A percentile compares a stretch with the other conserved stretches of the same genome.
Conservation (phyloP, 2,888 invertebrate genomes). For the Drosophila kokeensis region DNA sequence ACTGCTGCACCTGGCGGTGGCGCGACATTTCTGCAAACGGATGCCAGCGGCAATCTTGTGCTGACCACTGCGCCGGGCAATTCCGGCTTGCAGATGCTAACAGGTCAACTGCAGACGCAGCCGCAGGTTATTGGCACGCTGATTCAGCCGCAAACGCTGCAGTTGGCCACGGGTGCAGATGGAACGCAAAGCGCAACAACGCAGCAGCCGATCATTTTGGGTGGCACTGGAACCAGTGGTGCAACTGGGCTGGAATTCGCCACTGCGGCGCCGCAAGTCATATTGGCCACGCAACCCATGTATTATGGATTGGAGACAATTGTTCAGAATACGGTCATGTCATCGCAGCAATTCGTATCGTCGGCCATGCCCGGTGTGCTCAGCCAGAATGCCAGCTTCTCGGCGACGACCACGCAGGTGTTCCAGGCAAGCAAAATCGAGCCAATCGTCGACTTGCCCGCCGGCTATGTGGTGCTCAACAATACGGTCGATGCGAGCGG, state of each 20-base stretch:
- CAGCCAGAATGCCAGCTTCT: slow-evolving; percentile 93
- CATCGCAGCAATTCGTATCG: slow-evolving; percentile 94
- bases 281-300: slow-evolving; percentile 89
- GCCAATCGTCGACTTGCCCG: slow-evolving; percentile 91
- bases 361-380: slow-evolving; percentile 92
- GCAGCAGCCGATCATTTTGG: slow-evolving; percentile 78
- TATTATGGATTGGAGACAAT: slow-evolving; percentile 94
- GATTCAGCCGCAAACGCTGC: slow-evolving; percentile 88
- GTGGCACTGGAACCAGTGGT: slow-evolving; percentile 48
- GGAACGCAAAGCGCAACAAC: slow-evolving; percentile 40
- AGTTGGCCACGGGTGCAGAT: slow-evolving; percentile 85
- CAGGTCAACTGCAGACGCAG: slow-evolving; percentile 86
- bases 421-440: slow-evolving; percentile 93
- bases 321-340: slow-evolving; percentile 95
- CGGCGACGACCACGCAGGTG: slow-evolving; percentile 90
- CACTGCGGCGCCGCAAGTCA: slow-evolving; percentile 85
- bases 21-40: slow-evolving; percentile 87
- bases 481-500: slow-evolving; percentile 85
- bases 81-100: slow-evolving; percentile 87
- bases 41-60: slow-evolving; percentile 87
- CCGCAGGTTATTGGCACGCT: slow-evolving; percentile 88
- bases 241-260: slow-evolving; percentile 76
- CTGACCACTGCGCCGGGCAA: slow-evolving; percentile 86
- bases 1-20: slow-evolving; percentile 85
- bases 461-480: slow-evolving; percentile 90